Conservation (phyloP, 2,797 vertebrate species). For the Lepidocolaptes lacrymiger region DNA sequence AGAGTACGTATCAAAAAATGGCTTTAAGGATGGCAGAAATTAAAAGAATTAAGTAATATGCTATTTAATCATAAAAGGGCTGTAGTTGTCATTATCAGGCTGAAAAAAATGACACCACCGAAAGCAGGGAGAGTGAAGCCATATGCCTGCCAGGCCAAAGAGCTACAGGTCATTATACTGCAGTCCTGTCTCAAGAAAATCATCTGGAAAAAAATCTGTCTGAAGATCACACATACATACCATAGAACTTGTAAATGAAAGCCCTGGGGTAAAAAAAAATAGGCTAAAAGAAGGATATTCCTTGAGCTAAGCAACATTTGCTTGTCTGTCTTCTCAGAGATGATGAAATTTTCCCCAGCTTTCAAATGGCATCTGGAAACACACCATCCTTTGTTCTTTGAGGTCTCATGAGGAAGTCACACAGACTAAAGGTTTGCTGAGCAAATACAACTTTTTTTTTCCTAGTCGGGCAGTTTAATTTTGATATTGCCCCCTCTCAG, state of each 20-base stretch:
- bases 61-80: background rate
- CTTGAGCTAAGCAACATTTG: background rate
- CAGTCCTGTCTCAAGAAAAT: background rate
- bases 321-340: background rate
- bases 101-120: background rate
- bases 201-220: background rate
- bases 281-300: background rate
- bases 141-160: background rate
- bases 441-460: background rate
- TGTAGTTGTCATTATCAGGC: background rate
- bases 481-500: background rate
- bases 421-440: background rate
- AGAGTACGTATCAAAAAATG: background rate
- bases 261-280: background rate
- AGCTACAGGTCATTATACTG: background rate
- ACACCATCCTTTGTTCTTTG: slow-evolving; percentile 5
- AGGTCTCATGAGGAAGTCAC: slow-evolving; percentile 8
- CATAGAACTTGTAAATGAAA: background rate
- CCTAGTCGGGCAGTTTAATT: background rate
- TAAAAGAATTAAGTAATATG: background rate
- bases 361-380: background rate
- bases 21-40: background rate
- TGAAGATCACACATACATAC: background rate
- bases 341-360: background rate
- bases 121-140: background rate